Base-by-base conservation (phyloP, 2,797 vertebrate genomes). In the Fistularia commersonii region DNA sequence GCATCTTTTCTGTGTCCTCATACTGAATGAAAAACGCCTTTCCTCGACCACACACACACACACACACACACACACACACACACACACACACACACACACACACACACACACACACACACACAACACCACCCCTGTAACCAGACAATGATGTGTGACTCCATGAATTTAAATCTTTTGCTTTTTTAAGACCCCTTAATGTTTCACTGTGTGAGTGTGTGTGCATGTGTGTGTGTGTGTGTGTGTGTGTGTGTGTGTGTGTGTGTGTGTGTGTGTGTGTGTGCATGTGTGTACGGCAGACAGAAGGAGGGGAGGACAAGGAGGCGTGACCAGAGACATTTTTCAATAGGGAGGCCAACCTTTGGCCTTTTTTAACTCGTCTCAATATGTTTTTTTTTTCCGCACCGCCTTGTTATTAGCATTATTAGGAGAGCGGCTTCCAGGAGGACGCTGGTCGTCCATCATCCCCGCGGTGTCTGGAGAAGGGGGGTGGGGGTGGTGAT, bases 121-220 rank as follows among this genome's bases (percentile, higher is more conserved):
- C 23, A 4, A 23, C 23, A 4, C 23, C 23, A 23, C 23, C 23
- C 4, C 23, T 23, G 42, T 37, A 51, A 58, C 35, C 33, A 59
- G 58, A 74, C 72, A 76, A 66, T 58, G 69, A 68, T 31, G 31
- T 51, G 33, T 38, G 55, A 59, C 48, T 11, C 36, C 56, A 66
- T 79, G 69, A 76, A 74, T 74, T 56, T 44, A 56, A 70, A 64
- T 55, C 15, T 42, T 7, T 37, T 46, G 58, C 55, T 12, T 52
- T 55, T 62, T 52, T 23, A 54, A 52, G 58, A 40, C 42, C 61
- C 54, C 37, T 14, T 47, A 69, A 32, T 45, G 34, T 37, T 23
- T 23, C 23, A 23, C 23, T 23, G 47, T 48, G n/a, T 47, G 45
- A 44, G 57, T 13, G 43, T 43, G 38, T 42, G 52, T 42, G 38